phyloP scores from a whole-genome alignment of 2,888 invertebrate genomes.

The Temnothorax ravouxi region DNA sequence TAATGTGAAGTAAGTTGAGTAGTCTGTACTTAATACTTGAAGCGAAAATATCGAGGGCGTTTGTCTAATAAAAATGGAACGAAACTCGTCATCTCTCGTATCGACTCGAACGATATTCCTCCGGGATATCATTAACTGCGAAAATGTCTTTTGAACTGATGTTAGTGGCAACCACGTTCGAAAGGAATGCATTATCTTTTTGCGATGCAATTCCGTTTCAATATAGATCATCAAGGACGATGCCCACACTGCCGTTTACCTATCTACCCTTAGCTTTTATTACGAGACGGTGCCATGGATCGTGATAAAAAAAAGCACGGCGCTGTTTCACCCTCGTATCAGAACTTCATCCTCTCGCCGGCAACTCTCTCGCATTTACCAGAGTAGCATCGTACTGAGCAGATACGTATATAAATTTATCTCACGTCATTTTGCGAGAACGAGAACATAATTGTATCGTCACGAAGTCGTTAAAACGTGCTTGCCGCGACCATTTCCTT shows the following conservation, averaged over 20 bases:
- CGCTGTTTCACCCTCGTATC: slow-evolving; percentile 71
- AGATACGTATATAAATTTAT: slow-evolving; percentile 74
- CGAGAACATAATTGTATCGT: slow-evolving; percentile 73
- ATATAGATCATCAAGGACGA: slow-evolving; percentile 73
- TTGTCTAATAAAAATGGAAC: slow-evolving; percentile 57
- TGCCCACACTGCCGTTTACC: slow-evolving; percentile 53
- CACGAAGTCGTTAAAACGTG: slow-evolving; percentile 72
- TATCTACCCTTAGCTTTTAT: slow-evolving; percentile 72
- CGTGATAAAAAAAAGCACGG: slow-evolving; percentile 70
- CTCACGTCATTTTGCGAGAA: slow-evolving; percentile 72
- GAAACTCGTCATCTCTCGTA: slow-evolving; percentile 36
- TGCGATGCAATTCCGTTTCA: slow-evolving; percentile 74
- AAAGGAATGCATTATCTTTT: slow-evolving; percentile 73
- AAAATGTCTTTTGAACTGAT: slow-evolving; percentile 70
- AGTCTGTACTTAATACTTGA: background rate
- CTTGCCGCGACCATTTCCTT: slow-evolving; percentile 62
- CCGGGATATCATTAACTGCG: slow-evolving; percentile 69
- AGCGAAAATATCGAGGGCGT: slow-evolving; percentile 10
- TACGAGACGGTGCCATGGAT: slow-evolving; percentile 67
- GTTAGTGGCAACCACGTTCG: slow-evolving; percentile 57
- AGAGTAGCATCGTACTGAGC: slow-evolving; percentile 13
- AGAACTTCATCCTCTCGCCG: slow-evolving; percentile 52
- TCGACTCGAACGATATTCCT: slow-evolving; percentile 57
- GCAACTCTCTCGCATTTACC: slow-evolving; percentile 53
- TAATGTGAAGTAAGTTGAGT: background rate